Percentiles rank a stretch among this genome's conserved stretches.
These are phyloP conservation scores for Ciconia nigra DNA, from an alignment of 2,797 vertebrate genomes.

Conservation along the genomic window DNA sequence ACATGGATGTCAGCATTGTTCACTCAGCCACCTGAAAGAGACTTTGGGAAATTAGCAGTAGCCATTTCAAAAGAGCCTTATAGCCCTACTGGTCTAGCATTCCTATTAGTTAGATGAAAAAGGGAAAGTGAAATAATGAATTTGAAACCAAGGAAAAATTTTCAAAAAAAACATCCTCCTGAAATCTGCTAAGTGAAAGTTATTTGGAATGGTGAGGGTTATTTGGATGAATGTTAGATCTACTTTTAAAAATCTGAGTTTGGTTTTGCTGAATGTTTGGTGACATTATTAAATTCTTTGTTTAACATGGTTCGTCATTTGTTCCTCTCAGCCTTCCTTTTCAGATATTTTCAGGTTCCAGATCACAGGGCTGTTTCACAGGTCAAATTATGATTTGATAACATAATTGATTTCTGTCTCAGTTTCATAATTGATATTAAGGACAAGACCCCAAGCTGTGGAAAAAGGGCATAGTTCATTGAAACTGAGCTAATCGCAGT, in stretches of 20 bases:
- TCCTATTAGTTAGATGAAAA: neutral
- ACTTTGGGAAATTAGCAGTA: neutral
- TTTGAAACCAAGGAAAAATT: neutral
- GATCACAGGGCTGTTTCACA: neutral
- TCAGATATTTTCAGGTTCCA: neutral
- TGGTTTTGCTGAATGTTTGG: neutral
- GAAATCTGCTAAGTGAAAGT: neutral
- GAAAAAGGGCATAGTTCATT: neutral
- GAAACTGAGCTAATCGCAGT: neutral
- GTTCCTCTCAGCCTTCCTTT: neutral
- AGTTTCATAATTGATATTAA: neutral
- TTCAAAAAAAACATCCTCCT: neutral
- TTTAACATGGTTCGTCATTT: neutral
- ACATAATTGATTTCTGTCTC: neutral
- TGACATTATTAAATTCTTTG: neutral
- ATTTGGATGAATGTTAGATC: neutral
- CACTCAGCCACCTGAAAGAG: neutral
- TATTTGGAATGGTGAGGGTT: neutral
- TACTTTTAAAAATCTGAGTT: neutral
- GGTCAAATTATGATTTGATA: neutral
- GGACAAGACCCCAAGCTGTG: neutral
- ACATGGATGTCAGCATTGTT: neutral
- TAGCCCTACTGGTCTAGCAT: neutral
- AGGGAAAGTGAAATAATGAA: neutral
- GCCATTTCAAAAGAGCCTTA: neutral